These are phyloP conservation scores for Leptinotarsa peninsularis DNA, from an alignment of 2,888 invertebrate genomes.

Conservation along the genomic window DNA sequence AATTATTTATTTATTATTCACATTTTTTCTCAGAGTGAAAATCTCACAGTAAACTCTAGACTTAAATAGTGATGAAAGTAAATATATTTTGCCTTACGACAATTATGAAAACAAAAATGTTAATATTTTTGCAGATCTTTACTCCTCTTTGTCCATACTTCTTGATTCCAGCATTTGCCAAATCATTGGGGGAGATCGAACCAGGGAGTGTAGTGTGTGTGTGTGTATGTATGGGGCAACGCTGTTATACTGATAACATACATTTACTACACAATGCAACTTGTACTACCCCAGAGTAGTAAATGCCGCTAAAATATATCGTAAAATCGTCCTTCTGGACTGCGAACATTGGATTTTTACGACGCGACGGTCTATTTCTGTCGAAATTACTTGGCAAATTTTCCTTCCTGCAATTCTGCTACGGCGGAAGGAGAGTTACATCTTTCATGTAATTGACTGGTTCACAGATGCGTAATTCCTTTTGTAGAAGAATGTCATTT, in stretches of 20 bases:
- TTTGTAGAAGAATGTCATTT: background rate
- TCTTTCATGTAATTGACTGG: slow-evolving; percentile 8
- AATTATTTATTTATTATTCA: no score
- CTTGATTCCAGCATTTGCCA: slow-evolving; percentile 29
- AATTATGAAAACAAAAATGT: background rate
- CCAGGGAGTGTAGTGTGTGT: slow-evolving; percentile 2
- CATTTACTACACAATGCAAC: slow-evolving; percentile 43
- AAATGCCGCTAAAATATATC: slow-evolving; percentile 38
- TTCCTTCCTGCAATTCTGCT: slow-evolving; percentile 24
- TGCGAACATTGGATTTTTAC: slow-evolving; percentile 29
- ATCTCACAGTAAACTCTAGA: no score
- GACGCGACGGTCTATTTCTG: slow-evolving; percentile 33
- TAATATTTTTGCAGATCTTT: background rate
- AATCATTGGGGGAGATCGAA: slow-evolving; percentile 33
- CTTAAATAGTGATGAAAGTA: no score
- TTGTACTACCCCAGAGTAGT: slow-evolving; percentile 42
- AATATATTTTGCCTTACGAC: no score
- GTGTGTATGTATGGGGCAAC: slow-evolving; percentile 30
- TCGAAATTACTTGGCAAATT: slow-evolving; percentile 22
- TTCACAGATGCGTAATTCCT: background rate
- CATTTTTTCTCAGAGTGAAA: no score
- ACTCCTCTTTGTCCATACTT: slow-evolving; percentile 30
- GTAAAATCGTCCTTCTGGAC: slow-evolving; percentile 34
- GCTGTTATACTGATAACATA: slow-evolving; percentile 34
- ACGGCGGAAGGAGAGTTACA: slow-evolving; percentile 1